Conservation (phyloP, 2,113 vertebrate species). For the Pampusana beccarii region DNA sequence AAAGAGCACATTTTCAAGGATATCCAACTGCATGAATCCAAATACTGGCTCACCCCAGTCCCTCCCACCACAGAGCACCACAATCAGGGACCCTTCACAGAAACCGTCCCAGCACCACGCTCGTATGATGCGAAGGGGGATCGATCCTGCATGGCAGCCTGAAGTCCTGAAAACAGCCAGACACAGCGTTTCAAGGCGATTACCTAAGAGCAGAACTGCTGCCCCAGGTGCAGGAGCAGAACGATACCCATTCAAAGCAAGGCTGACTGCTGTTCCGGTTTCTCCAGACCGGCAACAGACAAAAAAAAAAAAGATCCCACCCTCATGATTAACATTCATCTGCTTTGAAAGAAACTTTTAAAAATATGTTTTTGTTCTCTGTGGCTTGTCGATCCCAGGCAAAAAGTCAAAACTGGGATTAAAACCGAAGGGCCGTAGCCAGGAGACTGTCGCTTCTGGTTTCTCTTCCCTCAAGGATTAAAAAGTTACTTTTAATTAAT, state of each 20-base stretch:
- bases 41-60: background rate
- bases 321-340: constrained; percentile 27
- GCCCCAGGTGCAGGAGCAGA: background rate
- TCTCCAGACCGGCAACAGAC: background rate
- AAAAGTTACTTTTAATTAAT: constrained; percentile 55
- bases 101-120: background rate
- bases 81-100: background rate
- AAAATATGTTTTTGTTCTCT: constrained; percentile 57
- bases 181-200: background rate
- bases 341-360: constrained; percentile 35
- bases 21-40: background rate
- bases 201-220: background rate
- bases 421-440: background rate
- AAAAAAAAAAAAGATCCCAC: background rate
- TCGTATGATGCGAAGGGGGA: background rate
- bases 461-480: constrained; percentile 34
- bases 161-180: background rate
- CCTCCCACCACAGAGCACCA: background rate
- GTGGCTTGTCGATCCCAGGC: constrained; percentile 1
- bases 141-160: background rate
- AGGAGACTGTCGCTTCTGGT: constrained; percentile 44
- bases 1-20: background rate
- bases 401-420: constrained; percentile 61
- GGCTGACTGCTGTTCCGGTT: background rate
- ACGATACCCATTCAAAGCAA: background rate